Evolutionary conservation across 2,888 invertebrate genomes (phyloP), one percentile per base, ranked within the genome.

Genomic region (Euclidia mi): DNA sequence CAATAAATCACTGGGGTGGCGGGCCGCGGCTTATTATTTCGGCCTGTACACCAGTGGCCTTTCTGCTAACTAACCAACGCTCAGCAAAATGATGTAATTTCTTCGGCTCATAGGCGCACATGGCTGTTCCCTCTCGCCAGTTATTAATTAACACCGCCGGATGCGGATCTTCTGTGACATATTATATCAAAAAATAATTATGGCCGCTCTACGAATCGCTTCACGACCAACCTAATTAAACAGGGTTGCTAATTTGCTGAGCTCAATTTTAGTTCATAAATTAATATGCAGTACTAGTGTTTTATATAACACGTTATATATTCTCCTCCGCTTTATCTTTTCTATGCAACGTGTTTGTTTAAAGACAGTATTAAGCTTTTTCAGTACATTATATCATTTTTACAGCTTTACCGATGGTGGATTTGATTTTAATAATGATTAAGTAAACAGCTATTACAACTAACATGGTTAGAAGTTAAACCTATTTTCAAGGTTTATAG

Each of bases 1-100:
- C 89, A 87, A 93, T 93, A 92, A 92, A 93, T 92, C 92, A 92
- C 85, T 73, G 77, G 79, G 77, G 80, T 68, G 83, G 84, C 84
- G 87, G 87, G 81, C 80, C 87, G 85, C 78, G 88, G 90, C 87
- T 92, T 92, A 92, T 91, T 93, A 92, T 93, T 91, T 91, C 83
- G 84, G 85, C 78, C 82, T 81, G 84, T 87, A 87, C 82, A 84
- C 84, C 82, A 82, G 71, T 79, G 80, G 78, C 82, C 82, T 86
- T 84, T 85, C 86, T 84, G 82, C 87, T 89, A 91, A 90, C 88
- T 89, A 90, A 90, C 89, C 83, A 78, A 73, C 78, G 84, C 81
- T 84, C 82, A 79, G 80, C 83, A 76, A 67, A 87, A 88, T 84
- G 66, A 80, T 87, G 87, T 90, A 90, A 90, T 90, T 89, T 83